Evolutionary conservation across 2,797 vertebrate genomes (phyloP), one percentile per base, ranked within the genome.

Genomic region (Cephalopachus bancanus): DNA sequence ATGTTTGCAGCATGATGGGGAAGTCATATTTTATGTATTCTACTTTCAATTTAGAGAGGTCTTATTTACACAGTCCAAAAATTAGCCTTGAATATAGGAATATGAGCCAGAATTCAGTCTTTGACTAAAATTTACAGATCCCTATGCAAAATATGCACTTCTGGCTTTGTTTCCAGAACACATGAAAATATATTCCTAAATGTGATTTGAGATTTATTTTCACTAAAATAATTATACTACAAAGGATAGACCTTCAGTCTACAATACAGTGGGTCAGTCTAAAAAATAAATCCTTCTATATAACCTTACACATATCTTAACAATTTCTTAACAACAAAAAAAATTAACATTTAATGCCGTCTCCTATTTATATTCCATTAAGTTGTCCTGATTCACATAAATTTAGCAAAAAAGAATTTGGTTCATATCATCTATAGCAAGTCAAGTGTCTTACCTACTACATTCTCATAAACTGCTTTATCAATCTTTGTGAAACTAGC

Each of bases 241-340:
- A 93, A 95, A 89, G 59, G 59, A 83, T 4, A 91, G 62, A 94
- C 11, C 6, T 78, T 87, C 57, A 90, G 30, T 74, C 37, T 84
- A 57, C 6, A 92, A 79, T n/a, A 81, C 1, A 95, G 9, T 80
- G 30, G 17, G 26, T 83, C 37, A 94, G n/a, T 79, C 60, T 96
- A 55, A 96, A 88, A 76, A 91, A 80, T 64, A 67, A 94, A 84
- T 83, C 11, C 76, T 80, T 95, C 49, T 78, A 49, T 75, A 30
- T 84, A 96, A 97, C 37, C 67, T 37, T 93, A 20, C 55, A 59
- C 11, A 80, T 88, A 85, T 37, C 75, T 93, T 94, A 88, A 93
- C 57, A 89, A 33, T 83, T 53, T 88, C 71, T 93, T 91, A 96
- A 96, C 84, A 96, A 93, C 87, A 96, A 93, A 96, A 92, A 89